Conservation (phyloP, 2,113 vertebrate genomes). For the Nycticebus coucang region DNA sequence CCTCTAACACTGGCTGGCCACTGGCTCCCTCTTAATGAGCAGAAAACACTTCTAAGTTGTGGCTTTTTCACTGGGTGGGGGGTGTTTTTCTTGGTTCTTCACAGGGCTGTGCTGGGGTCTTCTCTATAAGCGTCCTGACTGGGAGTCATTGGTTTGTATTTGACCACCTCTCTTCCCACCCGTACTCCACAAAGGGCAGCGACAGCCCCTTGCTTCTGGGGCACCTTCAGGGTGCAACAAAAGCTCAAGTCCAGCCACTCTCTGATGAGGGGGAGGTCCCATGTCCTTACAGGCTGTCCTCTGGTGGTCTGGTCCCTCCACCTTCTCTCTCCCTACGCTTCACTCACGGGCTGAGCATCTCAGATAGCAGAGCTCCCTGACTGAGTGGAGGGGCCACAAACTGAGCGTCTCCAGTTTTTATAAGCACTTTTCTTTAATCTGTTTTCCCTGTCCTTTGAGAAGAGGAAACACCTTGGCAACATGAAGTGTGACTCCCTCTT, state of each 20-base stretch:
- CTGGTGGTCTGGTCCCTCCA: too few species aligned
- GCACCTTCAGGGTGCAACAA: background rate
- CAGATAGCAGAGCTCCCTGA: background rate
- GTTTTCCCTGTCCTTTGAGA: background rate
- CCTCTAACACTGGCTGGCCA: background rate
- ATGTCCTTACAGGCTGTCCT: background rate
- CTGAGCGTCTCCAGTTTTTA: background rate
- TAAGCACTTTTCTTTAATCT: background rate
- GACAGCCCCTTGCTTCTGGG: background rate
- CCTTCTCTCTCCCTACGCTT: background rate
- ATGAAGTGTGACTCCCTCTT: background rate
- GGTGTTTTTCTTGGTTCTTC: background rate
- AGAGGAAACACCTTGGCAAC: background rate
- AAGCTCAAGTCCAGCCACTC: background rate
- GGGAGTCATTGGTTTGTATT: slow-evolving; percentile 28
- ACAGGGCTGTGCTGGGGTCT: background rate
- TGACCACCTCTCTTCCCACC: background rate
- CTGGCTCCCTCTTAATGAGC: background rate
- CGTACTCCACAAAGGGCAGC: background rate
- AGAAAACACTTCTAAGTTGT: background rate
- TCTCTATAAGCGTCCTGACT: background rate
- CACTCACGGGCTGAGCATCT: background rate
- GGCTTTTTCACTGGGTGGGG: background rate
- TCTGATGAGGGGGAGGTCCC: background rate
- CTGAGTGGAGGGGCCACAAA: background rate